Base-by-base conservation (phyloP, 2,888 invertebrate species). In the Nephrotoma appendiculata region DNA sequence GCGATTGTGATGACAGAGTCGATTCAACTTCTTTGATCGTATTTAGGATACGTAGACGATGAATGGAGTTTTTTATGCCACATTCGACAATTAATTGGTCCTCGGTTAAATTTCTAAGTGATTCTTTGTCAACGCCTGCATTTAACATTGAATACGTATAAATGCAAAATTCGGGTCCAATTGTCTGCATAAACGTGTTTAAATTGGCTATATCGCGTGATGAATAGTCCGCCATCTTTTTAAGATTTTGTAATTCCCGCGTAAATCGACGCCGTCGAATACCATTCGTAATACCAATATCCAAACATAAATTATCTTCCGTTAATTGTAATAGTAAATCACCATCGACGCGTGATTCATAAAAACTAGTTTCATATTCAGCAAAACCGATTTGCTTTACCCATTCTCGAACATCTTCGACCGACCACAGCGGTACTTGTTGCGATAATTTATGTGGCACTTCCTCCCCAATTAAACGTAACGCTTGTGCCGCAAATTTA, bases 361-460 rank as follows among this genome's bases (percentile, higher is more conserved):
- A 94, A 91, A 99, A 99, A 90, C 96, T 96, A 2, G 92, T 93
- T 2, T 96, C 95, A 89, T 96, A 98, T 90, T 96, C 95, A 15
- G 94, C 94, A 91, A 99, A 99, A 0, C 98, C 98, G 89, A 98
- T 98, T 93, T 99, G 99, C 90, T 97, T 98, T 0, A 99, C 98
- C 99, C 99, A 99, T 92, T 99, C 98, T 89, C 96, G 94, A 0
- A 99, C 99, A 91, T 99, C 99, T 91, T 97, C 97, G 31, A 95
- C 95, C 0, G 98, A 98, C 99, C 99, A 99, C 6, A 99, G 93
- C 0, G 99, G 99, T 71, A 99, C 99, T 92, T 99, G 99, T 91
- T 99, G 99, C 48, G 98, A 98, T 87, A 99, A 92, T 91, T 98
- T 99, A 91, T 99, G 99, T 0, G 99, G 99, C 15, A 99, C 97